Evolutionary conservation across 2,797 vertebrate species (phyloP).

Genomic region (Lacerta viridis): DNA sequence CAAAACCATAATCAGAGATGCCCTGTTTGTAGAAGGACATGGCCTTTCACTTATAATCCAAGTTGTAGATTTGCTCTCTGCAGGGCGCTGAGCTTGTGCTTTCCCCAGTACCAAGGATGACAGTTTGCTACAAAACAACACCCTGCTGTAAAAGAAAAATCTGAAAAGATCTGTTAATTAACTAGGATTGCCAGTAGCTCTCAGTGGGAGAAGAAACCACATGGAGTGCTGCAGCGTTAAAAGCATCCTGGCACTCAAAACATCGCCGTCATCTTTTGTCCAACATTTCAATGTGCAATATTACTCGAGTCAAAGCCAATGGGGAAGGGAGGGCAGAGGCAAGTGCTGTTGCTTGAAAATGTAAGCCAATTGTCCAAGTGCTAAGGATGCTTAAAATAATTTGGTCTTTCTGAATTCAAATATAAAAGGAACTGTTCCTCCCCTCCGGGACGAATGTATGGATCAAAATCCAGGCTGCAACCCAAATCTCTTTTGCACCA

Average conservation of each 20-base stretch:
- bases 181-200: slow-evolving; percentile 58
- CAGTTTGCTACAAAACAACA: slow-evolving; percentile 39
- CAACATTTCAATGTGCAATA: not conserved
- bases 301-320: not conserved
- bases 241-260: slow-evolving; percentile 46
- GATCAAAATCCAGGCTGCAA: too few relatives aligned
- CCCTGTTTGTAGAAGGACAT: slow-evolving; percentile 41
- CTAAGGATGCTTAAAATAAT: not conserved
- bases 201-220: slow-evolving; percentile 54
- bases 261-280: not conserved
- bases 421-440: too few relatives aligned
- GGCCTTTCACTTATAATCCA: slow-evolving; percentile 38
- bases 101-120: not conserved
- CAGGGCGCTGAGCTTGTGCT: slow-evolving; percentile 16
- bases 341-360: not conserved
- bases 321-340: not conserved
- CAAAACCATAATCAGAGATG: slow-evolving; percentile 45
- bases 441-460: too few relatives aligned
- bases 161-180: slow-evolving; percentile 53
- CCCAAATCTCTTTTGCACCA: too few relatives aligned
- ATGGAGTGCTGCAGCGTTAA: slow-evolving; percentile 40
- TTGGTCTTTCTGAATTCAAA: not conserved
- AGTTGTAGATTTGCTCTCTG: slow-evolving; percentile 40
- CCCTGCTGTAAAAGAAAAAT: slow-evolving; percentile 38
- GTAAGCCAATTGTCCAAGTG: not conserved